Conservation (phyloP, 2,797 vertebrate species). For the Echiichthys vipera region DNA sequence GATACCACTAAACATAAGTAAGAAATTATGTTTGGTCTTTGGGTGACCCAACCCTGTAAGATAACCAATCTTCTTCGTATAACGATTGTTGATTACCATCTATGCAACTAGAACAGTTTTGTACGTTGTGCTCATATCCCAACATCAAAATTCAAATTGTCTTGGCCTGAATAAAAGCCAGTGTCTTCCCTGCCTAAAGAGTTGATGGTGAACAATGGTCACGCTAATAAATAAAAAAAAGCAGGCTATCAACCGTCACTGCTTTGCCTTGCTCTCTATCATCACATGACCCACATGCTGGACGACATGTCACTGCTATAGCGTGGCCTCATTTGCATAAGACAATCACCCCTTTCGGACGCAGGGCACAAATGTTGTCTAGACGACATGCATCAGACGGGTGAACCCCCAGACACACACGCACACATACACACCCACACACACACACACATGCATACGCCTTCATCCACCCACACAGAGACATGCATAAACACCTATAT, state of each 20-base stretch:
- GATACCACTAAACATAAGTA: not conserved
- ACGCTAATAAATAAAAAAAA: conserved; percentile 72
- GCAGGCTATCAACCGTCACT: conserved; percentile 75
- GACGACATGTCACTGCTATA: conserved; percentile 80
- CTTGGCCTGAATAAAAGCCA: conserved; percentile 49
- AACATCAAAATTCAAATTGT: conserved; percentile 59
- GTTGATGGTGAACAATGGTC: conserved; percentile 75
- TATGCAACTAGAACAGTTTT: conserved; percentile 18
- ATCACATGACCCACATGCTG: conserved; percentile 80
- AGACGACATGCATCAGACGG: conserved; percentile 91
- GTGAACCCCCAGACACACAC: conserved; percentile 73
- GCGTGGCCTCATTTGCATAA: conserved; percentile 90
- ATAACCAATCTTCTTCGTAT: conserved; percentile 3
- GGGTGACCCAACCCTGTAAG: not conserved
- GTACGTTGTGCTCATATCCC: conserved; percentile 13
- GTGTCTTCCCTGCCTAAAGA: conserved; percentile 63
- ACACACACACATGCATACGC: conserved; percentile 5
- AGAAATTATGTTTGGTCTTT: not conserved
- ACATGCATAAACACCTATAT: conserved; percentile 73
- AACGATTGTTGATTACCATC: conserved; percentile 20
- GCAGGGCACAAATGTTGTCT: conserved; percentile 90
- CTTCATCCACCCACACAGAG: conserved; percentile 42
- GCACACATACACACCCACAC: conserved; percentile 17
- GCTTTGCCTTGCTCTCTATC: conserved; percentile 51
- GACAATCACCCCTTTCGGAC: conserved; percentile 89